Evolutionary conservation across 2,113 vertebrate species (phyloP), one percentile per base, ranked within the genome.

Genomic region (Rhipidura dahli): DNA sequence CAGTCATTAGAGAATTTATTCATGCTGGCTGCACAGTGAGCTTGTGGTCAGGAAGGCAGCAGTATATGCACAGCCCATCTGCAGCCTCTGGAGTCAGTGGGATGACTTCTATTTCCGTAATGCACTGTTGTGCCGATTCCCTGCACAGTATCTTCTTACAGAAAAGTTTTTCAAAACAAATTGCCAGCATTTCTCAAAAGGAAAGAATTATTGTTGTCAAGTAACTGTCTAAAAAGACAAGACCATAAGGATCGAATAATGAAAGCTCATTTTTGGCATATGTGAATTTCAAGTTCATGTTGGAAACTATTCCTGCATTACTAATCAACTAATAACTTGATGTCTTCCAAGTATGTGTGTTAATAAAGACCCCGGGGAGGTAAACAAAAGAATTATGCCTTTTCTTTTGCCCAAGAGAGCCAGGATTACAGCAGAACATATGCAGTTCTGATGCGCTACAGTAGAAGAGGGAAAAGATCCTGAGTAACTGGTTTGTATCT

Each of bases 311-410:
- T 95, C 87, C 93, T 83, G 94, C 94, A 91, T 94, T 94, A 79
- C 93, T 96, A 89, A 96, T 96, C 81, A 94, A 88, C 89, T 96
- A 93, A 94, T 94, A 95, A 77, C 82, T 89, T 71, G 91, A 95
- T 72, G 70, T 79, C 81, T 96, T 93, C 59, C 81, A 87, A 94
- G 76, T 85, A 65, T 3, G 17, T 71, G 89, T 89, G 75, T 80
- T 96, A 97, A 96, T 95, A 95, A 95, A 87, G 93, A 96, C 91
- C 63, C 84, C 50, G 23, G 81, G 89, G 94, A 97, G 45, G 79
- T 92, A 97, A 96, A 97, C 92, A 94, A 83, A 96, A 83, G n/a
- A 90, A 87, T 83, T 64, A 72, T 72, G 66, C 57, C 15, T 70
- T 89, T 81, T 72, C 77, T 65, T 94, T 87, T 81, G 49, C 89